Percentiles rank a stretch among this genome's conserved stretches.
These are phyloP conservation scores for Terebella lapidaria DNA, from an alignment of 2,888 invertebrate genomes.

Conservation along the genomic window DNA sequence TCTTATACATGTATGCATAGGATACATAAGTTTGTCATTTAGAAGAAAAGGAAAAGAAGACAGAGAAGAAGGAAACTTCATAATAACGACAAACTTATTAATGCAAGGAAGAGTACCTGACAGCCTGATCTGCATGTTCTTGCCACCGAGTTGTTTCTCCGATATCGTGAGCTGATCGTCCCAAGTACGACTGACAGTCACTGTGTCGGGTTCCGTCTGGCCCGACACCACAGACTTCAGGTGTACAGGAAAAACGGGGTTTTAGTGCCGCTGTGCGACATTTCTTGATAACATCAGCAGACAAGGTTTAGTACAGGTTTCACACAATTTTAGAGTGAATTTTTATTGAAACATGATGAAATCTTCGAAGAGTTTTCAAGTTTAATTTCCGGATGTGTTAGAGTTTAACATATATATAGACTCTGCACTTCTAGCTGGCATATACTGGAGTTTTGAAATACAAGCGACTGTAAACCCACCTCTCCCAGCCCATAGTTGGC, in stretches of 20 bases:
- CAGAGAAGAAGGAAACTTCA: not conserved
- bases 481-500: constrained; percentile 80
- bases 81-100: not conserved
- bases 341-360: too few species aligned
- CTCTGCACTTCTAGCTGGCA: too few species aligned
- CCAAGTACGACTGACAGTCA: constrained; percentile 59
- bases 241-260: too few species aligned
- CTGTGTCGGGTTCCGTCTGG: constrained; percentile 70
- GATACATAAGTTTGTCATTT: too few species aligned
- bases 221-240: constrained; percentile 82
- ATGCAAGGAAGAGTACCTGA: constrained; percentile 40
- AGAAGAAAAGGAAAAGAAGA: not conserved
- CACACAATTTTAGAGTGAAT: too few species aligned
- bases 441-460: not conserved
- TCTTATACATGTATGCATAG: too few species aligned
- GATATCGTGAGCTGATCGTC: constrained; percentile 56
- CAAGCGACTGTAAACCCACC: constrained; percentile 54
- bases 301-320: too few species aligned
- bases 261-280: too few species aligned
- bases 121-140: constrained; percentile 58
- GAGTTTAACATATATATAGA: too few species aligned
- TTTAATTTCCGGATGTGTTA: too few species aligned
- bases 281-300: too few species aligned
- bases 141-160: constrained; percentile 46
- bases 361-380: too few species aligned